Evolutionary conservation across 2,113 vertebrate genomes (phyloP).

Genomic region (Galbula dea): DNA sequence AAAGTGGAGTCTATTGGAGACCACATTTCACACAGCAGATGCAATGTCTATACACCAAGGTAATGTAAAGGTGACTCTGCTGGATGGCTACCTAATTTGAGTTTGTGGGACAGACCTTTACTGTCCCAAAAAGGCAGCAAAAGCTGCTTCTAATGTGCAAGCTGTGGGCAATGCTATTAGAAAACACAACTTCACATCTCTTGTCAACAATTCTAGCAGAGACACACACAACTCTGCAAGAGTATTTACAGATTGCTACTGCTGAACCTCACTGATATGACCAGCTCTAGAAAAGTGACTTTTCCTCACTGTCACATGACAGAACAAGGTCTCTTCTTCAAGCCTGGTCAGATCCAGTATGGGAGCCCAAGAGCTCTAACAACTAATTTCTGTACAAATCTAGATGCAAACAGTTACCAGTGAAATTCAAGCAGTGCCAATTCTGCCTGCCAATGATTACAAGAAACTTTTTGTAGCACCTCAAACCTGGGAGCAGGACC

Average conservation of each 20-base stretch:
- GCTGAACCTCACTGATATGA: accelerated
- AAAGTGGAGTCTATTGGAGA: neutral
- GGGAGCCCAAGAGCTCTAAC: neutral
- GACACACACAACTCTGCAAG: accelerated
- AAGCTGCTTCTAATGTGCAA: neutral
- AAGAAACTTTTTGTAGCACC: neutral
- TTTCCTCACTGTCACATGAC: neutral
- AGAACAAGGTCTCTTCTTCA: neutral
- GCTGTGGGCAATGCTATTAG: accelerated
- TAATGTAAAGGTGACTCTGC: neutral
- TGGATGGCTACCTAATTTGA: no score
- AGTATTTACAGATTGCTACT: neutral
- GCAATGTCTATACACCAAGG: neutral
- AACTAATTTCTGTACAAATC: neutral
- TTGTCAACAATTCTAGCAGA: neutral
- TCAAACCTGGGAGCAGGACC: neutral
- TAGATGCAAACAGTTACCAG: neutral
- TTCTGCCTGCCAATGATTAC: neutral
- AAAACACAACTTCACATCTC: neutral
- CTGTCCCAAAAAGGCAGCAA: neutral
- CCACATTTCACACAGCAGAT: no score
- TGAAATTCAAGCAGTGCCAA: neutral
- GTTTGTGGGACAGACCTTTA: neutral
- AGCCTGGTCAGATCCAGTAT: neutral
- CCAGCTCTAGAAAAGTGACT: neutral